phyloP scores from a whole-genome alignment of 2,797 vertebrate species.

The Galaxias olidus region DNA sequence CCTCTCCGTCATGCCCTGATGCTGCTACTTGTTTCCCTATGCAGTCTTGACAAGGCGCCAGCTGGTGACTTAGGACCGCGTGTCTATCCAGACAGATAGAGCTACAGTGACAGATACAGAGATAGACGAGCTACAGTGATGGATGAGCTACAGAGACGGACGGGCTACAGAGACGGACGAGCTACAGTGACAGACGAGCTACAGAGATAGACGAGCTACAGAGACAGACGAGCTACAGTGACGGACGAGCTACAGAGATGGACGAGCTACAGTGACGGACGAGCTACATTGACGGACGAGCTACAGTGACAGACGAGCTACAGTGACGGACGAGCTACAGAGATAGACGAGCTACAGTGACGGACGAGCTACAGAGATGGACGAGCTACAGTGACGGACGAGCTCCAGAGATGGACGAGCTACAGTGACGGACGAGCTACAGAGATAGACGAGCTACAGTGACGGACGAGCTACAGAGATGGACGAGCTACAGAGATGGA shows the following conservation, averaged over 20 bases:
- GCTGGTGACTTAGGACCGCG: slow-evolving; percentile 39
- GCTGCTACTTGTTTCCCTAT: slow-evolving; percentile 12
- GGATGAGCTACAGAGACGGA: slow-evolving; percentile 41
- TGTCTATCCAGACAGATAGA: slow-evolving; percentile 28
- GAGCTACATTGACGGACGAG: slow-evolving; percentile 32
- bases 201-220: neutral
- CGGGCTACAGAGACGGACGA: slow-evolving; percentile 33
- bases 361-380: neutral
- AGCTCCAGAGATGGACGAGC: slow-evolving; percentile 33
- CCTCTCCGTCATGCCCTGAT: slow-evolving; percentile 6
- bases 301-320: neutral
- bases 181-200: neutral
- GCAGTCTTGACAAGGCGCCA: slow-evolving; percentile 35
- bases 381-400: slow-evolving; percentile 41
- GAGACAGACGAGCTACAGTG: neutral
- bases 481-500: neutral
- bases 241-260: neutral
- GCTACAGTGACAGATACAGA: slow-evolving; percentile 32
- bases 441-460: neutral
- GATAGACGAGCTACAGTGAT: too few relatives aligned
- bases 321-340: neutral
- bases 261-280: slow-evolving; percentile 41
- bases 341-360: neutral
- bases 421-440: neutral
- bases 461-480: neutral